Base-by-base conservation (phyloP, 2,888 invertebrate species). In the Thymelicus sylvestris region DNA sequence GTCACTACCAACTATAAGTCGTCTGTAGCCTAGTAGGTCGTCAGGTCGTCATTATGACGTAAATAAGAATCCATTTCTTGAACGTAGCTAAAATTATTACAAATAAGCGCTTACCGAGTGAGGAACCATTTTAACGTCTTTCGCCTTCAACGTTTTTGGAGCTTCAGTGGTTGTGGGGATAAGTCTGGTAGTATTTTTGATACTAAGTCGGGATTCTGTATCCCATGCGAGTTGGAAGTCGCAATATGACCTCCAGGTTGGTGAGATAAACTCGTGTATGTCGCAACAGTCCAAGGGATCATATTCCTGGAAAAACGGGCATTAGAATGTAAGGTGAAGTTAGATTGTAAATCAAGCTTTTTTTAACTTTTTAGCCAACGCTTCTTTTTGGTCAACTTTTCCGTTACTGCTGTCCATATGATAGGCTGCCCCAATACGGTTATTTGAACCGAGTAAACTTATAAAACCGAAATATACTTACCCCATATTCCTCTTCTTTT, bases 211-310 rank as follows among this genome's bases (percentile, higher is more conserved):
- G 3, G 77, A 77, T 6, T 77, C 74, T 0, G 72, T 77, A 13
- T 80, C 76, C 88, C 92, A 93, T 0, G 71, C 79, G 2, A 90
- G 39, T 1, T 83, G 72, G 74, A 93, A 92, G 41, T 77, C 83
- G 52, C 93, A 93, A 13, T 90, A 86, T 0, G 79, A 72, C 0
- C 87, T 78, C 89, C 87, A 88, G 0, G 81, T 69, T 0, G 86
- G 82, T 3, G 80, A 66, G 6, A 93, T 86, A 63, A 92, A 91
- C 6, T 80, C 83, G 0, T 81, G 76, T 71, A 92, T 76, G 39
- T 92, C 87, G 67, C 93, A 93, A 73, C 93, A 93, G n/a, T 88
- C 84, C 0, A 93, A 73, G 0, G 91, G 89, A 72, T 92, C 88
- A 5, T 73, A 61, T 24, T 67, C 67, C 80, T 80, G 44, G 31